Evolutionary conservation across 2,113 vertebrate genomes (phyloP).

Genomic region (Pseudorasbora parva): DNA sequence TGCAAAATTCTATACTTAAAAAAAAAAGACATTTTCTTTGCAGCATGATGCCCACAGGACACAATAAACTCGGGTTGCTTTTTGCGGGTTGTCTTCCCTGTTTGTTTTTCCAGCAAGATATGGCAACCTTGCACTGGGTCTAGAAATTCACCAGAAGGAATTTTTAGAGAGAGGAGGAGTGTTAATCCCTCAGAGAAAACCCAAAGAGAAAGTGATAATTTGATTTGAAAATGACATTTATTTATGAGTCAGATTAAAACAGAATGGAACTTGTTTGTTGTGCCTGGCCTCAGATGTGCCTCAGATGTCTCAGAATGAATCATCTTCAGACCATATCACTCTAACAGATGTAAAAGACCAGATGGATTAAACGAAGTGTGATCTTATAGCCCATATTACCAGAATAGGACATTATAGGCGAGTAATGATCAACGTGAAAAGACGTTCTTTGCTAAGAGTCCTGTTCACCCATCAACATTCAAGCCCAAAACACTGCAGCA

Average conservation of each 20-base stretch:
- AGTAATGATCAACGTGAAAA: constrained; percentile 25
- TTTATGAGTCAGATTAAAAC: background rate
- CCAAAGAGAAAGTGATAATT: background rate
- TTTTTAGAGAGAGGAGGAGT: background rate
- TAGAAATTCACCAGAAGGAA: background rate
- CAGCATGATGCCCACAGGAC: background rate
- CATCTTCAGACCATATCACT: background rate
- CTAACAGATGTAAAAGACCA: constrained; percentile 2
- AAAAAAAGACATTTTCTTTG: background rate
- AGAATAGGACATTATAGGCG: background rate
- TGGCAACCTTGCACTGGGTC: background rate
- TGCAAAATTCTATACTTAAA: background rate
- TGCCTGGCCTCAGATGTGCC: background rate
- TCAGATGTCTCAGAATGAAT: constrained; percentile 6
- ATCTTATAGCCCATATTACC: background rate
- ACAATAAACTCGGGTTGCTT: background rate
- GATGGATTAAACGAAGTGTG: background rate
- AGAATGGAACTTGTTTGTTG: constrained; percentile 11
- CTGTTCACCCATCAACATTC: constrained; percentile 46
- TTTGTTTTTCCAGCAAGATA: background rate
- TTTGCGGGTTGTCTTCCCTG: no score
- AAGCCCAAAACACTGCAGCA: constrained; percentile 46
- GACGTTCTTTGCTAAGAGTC: constrained; percentile 21
- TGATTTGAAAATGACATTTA: background rate
- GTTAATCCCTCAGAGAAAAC: background rate